These are phyloP conservation scores for Willisornis vidua DNA, from an alignment of 2,113 vertebrate genomes.

Conservation along the genomic window DNA sequence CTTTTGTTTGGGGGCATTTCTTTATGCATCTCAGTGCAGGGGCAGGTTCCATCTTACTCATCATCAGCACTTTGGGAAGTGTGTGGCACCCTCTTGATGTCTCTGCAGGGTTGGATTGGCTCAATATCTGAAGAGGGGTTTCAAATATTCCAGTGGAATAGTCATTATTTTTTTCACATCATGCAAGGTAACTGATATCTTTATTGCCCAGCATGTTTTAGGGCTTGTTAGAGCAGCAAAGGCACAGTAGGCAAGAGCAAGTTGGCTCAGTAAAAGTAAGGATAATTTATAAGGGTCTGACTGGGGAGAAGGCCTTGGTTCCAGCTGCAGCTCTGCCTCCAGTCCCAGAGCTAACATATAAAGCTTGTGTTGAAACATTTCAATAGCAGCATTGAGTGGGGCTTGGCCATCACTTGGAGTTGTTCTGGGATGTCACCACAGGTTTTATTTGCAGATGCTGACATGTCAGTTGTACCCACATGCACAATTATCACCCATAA, in stretches of 20 bases:
- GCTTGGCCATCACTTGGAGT: neutral
- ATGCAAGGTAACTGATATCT: neutral
- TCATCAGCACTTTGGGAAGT: neutral
- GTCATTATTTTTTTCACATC: neutral
- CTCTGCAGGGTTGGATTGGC: neutral
- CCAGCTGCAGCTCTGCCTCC: neutral
- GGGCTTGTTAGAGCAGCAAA: neutral
- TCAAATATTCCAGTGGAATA: neutral
- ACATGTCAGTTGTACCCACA: neutral
- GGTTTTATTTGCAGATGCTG: conserved; percentile 33
- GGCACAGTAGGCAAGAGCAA: neutral
- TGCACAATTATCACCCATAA: neutral
- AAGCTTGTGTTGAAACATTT: conserved; percentile 18
- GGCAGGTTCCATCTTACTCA: neutral
- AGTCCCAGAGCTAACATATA: neutral
- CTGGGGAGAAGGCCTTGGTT: neutral
- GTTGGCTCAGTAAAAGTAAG: neutral
- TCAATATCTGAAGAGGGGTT: neutral
- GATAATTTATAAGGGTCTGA: neutral
- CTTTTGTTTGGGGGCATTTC: neutral
- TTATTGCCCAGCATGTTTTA: conserved; percentile 2
- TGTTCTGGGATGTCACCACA: neutral
- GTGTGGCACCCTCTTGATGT: neutral
- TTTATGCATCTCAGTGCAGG: neutral
- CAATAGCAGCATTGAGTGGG: neutral